These are phyloP conservation scores for Hermaeophaga mercurialis DNA, from an alignment of 2,888 invertebrate species.

Conservation along the genomic window DNA sequence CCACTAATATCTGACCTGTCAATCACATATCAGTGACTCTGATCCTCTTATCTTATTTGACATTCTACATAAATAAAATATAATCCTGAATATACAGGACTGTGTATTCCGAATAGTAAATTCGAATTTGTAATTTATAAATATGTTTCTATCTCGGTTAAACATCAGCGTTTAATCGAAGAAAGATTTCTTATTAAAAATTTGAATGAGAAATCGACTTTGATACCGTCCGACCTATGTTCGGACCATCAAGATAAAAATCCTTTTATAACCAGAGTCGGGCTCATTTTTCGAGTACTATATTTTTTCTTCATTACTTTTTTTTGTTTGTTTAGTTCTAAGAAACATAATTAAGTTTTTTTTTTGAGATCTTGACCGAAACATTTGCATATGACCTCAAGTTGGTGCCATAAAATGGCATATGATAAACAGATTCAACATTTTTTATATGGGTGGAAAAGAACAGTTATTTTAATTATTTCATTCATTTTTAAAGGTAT, in stretches of 20 bases:
- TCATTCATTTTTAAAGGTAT: too few relatives aligned
- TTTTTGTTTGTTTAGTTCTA: too few relatives aligned
- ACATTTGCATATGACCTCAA: too few relatives aligned
- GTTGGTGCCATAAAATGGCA: too few relatives aligned
- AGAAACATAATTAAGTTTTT: too few relatives aligned
- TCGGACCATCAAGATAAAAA: constrained; percentile 28
- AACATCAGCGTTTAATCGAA: constrained; percentile 33
- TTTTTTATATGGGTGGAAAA: too few relatives aligned
- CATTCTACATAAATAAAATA: constrained; percentile 42
- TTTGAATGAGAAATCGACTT: constrained; percentile 35
- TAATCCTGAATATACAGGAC: constrained; percentile 44
- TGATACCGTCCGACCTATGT: constrained; percentile 30
- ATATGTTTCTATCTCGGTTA: constrained; percentile 26
- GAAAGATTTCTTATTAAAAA: constrained; percentile 36
- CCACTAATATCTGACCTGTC: constrained; percentile 44
- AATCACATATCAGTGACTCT: constrained; percentile 42
- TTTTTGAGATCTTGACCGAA: too few relatives aligned
- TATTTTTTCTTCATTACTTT: too few relatives aligned
- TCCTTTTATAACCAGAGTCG: constrained; percentile 7
- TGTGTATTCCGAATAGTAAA: constrained; percentile 34
- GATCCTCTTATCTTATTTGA: constrained; percentile 40
- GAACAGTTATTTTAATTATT: too few relatives aligned
- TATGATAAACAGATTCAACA: too few relatives aligned
- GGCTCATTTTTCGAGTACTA: too few relatives aligned
- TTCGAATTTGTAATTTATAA: constrained; percentile 38